These are phyloP conservation scores for Drosophila bipectinata DNA, from an alignment of 1,140 invertebrate genomes.

Conservation along the genomic window DNA sequence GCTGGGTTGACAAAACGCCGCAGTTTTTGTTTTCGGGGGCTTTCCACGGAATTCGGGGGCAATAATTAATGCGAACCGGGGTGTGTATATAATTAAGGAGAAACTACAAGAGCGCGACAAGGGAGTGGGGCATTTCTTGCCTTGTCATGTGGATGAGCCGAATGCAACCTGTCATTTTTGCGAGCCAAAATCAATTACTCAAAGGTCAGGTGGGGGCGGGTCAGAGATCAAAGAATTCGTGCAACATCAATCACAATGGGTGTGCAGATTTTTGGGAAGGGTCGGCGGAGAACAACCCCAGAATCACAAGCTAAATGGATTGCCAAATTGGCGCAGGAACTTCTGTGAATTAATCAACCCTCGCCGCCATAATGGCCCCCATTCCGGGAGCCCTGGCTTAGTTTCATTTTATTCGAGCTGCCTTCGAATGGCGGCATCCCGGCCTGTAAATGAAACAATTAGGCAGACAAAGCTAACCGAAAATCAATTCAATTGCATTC, in stretches of 20 bases:
- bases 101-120: conserved; percentile 35
- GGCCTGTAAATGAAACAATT: conserved; percentile 41
- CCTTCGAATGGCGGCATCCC: conserved; percentile 11
- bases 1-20: conserved; percentile 35
- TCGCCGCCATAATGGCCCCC: conserved; percentile 54
- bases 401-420: conserved; percentile 24
- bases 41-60: conserved; percentile 31
- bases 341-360: conserved; percentile 72
- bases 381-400: conserved; percentile 8
- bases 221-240: conserved; percentile 47
- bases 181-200: conserved; percentile 67
- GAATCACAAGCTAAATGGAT: conserved; percentile 13
- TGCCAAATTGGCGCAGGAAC: conserved; percentile 56
- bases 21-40: conserved; percentile 13
- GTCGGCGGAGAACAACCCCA: conserved; percentile 27
- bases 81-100: conserved; percentile 46
- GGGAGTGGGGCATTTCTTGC: conserved; percentile 2
- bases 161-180: too few relatives aligned
- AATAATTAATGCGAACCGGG: conserved; percentile 55
- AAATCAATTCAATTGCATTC: conserved; percentile 74
- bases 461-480: conserved; percentile 44
- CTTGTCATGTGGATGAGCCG: conserved; percentile 26
- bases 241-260: conserved; percentile 53
- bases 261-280: conserved; percentile 11
- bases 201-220: conserved; percentile 36